phyloP scores from a whole-genome alignment of 2,888 invertebrate genomes.

The Diogma glabrata region DNA sequence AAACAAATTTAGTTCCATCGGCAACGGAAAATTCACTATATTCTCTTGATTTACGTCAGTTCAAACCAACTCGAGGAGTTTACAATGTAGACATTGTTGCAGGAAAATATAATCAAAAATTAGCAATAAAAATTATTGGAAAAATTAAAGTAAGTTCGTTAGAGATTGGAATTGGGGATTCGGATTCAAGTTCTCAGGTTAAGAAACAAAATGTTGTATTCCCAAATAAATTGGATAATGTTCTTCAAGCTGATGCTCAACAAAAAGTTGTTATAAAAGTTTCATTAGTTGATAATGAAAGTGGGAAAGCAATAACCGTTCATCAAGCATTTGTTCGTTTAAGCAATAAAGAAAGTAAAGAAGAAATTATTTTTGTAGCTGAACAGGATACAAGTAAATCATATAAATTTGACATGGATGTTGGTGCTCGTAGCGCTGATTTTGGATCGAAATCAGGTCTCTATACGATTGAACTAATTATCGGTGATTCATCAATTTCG shows the following conservation, averaged over 20 bases:
- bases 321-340: slow-evolving; percentile 84
- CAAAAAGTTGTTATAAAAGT: slow-evolving; percentile 82
- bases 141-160: slow-evolving; percentile 63
- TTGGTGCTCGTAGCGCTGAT: slow-evolving; percentile 66
- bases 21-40: slow-evolving; percentile 52
- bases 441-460: slow-evolving; percentile 63
- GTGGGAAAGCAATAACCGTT: slow-evolving; percentile 54
- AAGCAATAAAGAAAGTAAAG: slow-evolving; percentile 48
- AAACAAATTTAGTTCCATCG: not conserved
- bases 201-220: slow-evolving; percentile 60
- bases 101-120: slow-evolving; percentile 46
- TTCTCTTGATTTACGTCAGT: slow-evolving; percentile 61
- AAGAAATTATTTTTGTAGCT: slow-evolving; percentile 88
- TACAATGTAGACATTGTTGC: slow-evolving; percentile 72
- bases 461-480: slow-evolving; percentile 70
- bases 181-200: slow-evolving; percentile 77
- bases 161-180: slow-evolving; percentile 81
- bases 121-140: slow-evolving; percentile 59
- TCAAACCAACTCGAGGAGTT: slow-evolving; percentile 71
- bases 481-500: slow-evolving; percentile 84
- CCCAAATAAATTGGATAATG: slow-evolving; percentile 56
- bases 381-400: slow-evolving; percentile 66
- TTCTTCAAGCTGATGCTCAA: slow-evolving; percentile 75
- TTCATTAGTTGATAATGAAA: slow-evolving; percentile 57
- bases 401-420: slow-evolving; percentile 88